Evolutionary conservation across 2,113 vertebrate species (phyloP).

Genomic region (Hippocampus guttulatus): DNA sequence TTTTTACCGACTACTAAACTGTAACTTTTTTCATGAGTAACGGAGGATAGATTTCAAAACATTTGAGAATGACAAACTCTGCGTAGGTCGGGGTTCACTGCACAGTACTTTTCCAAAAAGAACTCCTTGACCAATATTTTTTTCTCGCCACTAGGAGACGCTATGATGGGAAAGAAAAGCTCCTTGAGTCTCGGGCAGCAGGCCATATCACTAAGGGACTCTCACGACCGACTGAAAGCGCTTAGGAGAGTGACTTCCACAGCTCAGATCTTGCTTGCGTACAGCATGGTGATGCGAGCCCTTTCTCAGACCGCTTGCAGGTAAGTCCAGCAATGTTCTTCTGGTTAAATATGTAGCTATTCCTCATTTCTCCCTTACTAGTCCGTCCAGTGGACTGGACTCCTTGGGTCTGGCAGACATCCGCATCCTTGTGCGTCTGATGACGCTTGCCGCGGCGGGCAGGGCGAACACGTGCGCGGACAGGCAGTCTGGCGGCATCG

Average conservation of each 20-base stretch:
- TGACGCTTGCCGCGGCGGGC: conserved; percentile 74
- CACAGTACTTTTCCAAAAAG: neutral
- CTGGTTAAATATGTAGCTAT: neutral
- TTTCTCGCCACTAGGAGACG: conserved; percentile 39
- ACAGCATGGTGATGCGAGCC: conserved; percentile 77
- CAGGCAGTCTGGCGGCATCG: conserved; percentile 44
- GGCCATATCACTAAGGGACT: conserved; percentile 69
- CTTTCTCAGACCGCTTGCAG: conserved; percentile 73
- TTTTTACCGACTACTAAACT: too few species aligned
- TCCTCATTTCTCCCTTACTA: conserved; percentile 59
- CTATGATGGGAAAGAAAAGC: conserved; percentile 57
- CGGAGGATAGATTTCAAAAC: too few species aligned
- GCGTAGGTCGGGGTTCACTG: neutral
- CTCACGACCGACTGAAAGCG: conserved; percentile 74
- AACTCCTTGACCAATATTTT: neutral
- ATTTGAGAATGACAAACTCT: too few species aligned
- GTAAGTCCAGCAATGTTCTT: conserved; percentile 33
- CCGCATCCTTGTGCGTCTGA: conserved; percentile 74
- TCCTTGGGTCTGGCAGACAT: conserved; percentile 77
- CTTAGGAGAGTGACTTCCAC: conserved; percentile 72
- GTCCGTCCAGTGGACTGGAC: conserved; percentile 72
- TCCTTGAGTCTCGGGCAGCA: conserved; percentile 74
- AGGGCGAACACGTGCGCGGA: conserved; percentile 63
- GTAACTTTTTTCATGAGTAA: neutral
- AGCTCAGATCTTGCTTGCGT: conserved; percentile 76